Conservation (phyloP, 2,113 vertebrate species). For the Saccopteryx leptura region DNA sequence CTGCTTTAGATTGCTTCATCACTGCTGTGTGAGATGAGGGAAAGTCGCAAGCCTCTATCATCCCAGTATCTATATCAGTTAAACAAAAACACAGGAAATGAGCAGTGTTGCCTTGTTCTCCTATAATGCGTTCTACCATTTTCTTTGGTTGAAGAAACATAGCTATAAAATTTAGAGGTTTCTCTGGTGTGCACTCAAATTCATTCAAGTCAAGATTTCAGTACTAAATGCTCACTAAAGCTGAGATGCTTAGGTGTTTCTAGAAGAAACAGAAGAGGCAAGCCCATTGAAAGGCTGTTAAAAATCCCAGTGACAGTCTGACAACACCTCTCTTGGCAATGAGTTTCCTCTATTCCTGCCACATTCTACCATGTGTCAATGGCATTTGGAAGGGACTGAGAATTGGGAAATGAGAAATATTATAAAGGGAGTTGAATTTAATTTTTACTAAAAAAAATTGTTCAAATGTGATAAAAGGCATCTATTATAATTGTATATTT, state of each 20-base stretch:
- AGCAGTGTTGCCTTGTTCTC: not conserved
- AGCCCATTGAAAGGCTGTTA: not conserved
- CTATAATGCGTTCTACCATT: not conserved
- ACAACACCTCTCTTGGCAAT: not conserved
- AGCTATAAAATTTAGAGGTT: not conserved
- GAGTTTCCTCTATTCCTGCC: not conserved
- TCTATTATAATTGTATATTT: not conserved
- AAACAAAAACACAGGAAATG: not conserved
- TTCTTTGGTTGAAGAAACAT: not conserved
- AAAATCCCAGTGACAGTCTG: not conserved
- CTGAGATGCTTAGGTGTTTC: not conserved
- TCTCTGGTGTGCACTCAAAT: not conserved
- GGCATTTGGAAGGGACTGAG: not conserved
- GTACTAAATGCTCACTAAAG: not conserved
- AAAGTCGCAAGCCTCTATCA: not conserved
- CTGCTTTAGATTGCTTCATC: not conserved
- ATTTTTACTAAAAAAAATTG: conserved; percentile 12
- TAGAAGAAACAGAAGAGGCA: not conserved
- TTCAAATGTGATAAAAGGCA: not conserved
- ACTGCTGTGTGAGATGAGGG: not conserved
- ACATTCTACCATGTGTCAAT: not conserved
- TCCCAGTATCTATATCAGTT: not conserved
- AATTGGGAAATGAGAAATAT: not conserved
- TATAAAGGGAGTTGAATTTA: not conserved
- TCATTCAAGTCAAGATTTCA: not conserved